Evolutionary conservation across 2,113 vertebrate species (phyloP).

Genomic region (Rhea americana): DNA sequence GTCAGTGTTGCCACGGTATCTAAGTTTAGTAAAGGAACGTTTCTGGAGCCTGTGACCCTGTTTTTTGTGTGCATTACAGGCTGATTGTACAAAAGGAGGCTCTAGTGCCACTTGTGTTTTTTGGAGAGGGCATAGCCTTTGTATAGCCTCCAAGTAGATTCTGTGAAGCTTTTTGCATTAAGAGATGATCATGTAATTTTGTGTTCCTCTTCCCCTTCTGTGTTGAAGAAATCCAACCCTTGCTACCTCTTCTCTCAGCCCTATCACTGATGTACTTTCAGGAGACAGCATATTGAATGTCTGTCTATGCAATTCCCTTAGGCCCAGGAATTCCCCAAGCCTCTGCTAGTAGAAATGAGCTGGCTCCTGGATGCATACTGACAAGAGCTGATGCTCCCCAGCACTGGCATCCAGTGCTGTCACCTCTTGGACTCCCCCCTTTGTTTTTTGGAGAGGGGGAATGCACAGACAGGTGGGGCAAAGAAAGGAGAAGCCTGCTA

Average conservation of each 20-base stretch:
- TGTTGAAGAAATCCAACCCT: neutral
- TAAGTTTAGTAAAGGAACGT: neutral
- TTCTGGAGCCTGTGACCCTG: neutral
- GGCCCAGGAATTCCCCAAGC: slow-evolving; percentile 45
- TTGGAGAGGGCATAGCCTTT: neutral
- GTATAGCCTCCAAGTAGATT: neutral
- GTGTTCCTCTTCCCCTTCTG: neutral
- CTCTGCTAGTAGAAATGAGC: neutral
- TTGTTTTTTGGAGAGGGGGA: too few relatives aligned
- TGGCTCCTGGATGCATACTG: slow-evolving; percentile 12
- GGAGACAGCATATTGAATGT: neutral
- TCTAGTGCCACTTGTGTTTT: neutral
- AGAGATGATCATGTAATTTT: neutral
- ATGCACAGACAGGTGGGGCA: too few relatives aligned
- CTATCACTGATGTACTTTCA: neutral
- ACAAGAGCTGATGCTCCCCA: slow-evolving; percentile 6
- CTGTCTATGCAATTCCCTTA: neutral
- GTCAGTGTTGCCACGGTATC: neutral
- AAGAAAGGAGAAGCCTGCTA: too few relatives aligned
- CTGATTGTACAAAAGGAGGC: too few relatives aligned
- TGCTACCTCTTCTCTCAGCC: neutral
- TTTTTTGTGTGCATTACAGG: neutral
- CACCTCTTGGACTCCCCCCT: too few relatives aligned
- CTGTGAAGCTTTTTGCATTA: neutral
- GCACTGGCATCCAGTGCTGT: neutral